Evolutionary conservation across 1,140 invertebrate species (phyloP), one percentile per base, ranked within the genome.

Genomic region (Heliconius himera): DNA sequence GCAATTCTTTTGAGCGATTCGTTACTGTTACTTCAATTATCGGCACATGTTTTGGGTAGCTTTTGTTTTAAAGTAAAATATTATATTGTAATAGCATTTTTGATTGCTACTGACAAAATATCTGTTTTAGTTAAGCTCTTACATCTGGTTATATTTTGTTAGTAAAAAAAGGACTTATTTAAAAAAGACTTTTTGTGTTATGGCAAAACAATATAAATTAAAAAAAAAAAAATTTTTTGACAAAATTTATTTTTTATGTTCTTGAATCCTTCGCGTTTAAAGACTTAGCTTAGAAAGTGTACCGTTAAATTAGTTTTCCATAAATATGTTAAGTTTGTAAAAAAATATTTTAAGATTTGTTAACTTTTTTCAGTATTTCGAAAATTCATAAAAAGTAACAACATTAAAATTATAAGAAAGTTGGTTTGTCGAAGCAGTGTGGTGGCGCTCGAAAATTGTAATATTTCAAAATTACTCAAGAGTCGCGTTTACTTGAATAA

Each of bases 401-500:
- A 66, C 11, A 13, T 11, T 29, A 29, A 66, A 26, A 16, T 66
- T 73, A 79, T 78, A 60, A 76, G 77, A 79, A 81, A 82, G 71
- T 82, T 82, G 70, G 70, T 88, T 87, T 85, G 85, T 88, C 87
- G 88, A 91, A 91, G 87, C 82, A 76, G 82, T 87, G 83, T 80
- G 83, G 87, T 84, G 86, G 89, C 84, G 87, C 89, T 89, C 85
- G 90, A 92, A 92, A 93, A 93, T 93, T 93, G 93, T 94, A 93
- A 94, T 94, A 94, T 94, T 94, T 94, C 93, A 94, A 94, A 94
- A 94, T 94, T 94, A 94, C 92, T 94, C 92, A 94, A 90, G 91
- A 93, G 91, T 92, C 91, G 91, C 89, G 90, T 93, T 91, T 88
- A 81, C 84, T 91, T 94, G 92, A 94, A 91, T 94, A 93, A 94